Evolutionary conservation across 2,888 invertebrate species (phyloP), one percentile per base, ranked within the genome.

Genomic region (Liposcelis brunnea): DNA sequence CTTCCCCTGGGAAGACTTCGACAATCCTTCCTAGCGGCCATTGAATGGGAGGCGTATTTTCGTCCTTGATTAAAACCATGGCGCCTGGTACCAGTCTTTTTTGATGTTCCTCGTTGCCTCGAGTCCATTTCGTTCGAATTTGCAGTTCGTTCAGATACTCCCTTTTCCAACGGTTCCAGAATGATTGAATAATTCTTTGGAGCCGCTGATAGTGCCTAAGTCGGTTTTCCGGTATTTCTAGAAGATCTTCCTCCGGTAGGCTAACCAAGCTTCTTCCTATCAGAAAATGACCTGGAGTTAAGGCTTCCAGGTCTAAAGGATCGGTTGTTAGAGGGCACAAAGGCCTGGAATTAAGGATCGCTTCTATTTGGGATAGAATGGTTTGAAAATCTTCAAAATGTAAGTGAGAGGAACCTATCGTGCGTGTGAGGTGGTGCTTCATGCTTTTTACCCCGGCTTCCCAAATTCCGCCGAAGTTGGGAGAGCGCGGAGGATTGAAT

Each of bases 241-340:
- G 26, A 2, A 43, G 6, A 7, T 47, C 47, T 5, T 45, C 42
- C 38, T 51, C 49, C 16, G 51, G 49, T 18, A 49, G 19, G 1
- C 26, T 18, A 3, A 35, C 10, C 7, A 49, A 33, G 4, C 48
- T 42, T 11, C 35, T 12, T 14, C 49, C 49, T 2, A 47, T 48
- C 1, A 51, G 19, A 26, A 52, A 49, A 26, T 54, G 52, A 2
- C 49, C 52, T 10, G 52, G 51, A 2, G 52, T 53, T 1, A 54
- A 40, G 11, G 48, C 48, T 3, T 44, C 21, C 6, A 47, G 32
- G 19, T 51, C 49, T 18, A 47, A 40, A 11, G 50, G 46, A 19
- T 52, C 51, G 2, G 43, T 43, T 4, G 50, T 31, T 2, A 47
- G 31, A 6, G 51, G 49, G 2, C 31, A 34, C 5, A 53, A 38